Evolutionary conservation across 2,113 vertebrate species (phyloP).

Genomic region (Nannobrachium achirus): DNA sequence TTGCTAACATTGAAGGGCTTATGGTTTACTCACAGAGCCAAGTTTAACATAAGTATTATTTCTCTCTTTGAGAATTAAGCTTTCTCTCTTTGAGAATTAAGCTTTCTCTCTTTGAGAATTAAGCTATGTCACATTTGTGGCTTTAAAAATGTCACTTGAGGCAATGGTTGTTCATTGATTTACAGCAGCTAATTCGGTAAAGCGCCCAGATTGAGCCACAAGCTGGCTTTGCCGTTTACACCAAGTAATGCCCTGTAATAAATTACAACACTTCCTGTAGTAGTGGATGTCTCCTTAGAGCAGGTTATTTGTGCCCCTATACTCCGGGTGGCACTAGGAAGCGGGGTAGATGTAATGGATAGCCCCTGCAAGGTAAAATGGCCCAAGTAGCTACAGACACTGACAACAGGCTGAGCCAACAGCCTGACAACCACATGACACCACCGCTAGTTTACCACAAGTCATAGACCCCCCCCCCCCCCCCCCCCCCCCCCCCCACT

Average conservation of each 20-base stretch:
- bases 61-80: too few relatives aligned
- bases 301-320: slow-evolving; percentile 50
- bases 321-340: slow-evolving; percentile 38
- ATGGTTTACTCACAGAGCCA: not conserved
- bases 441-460: slow-evolving; percentile 13
- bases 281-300: slow-evolving; percentile 26
- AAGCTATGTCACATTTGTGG: not conserved
- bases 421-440: slow-evolving; percentile 57
- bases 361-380: slow-evolving; percentile 50
- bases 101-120: too few relatives aligned
- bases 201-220: not conserved
- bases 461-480: not conserved
- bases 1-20: not conserved
- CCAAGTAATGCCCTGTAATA: slow-evolving; percentile 7
- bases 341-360: slow-evolving; percentile 60
- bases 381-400: slow-evolving; percentile 12
- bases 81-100: too few relatives aligned
- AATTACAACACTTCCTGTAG: slow-evolving; percentile 34
- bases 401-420: slow-evolving; percentile 32
- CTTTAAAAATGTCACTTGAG: not conserved
- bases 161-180: not conserved
- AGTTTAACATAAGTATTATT: too few relatives aligned
- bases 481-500: not conserved
- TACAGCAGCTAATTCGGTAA: not conserved
- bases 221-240: slow-evolving; percentile 28